Base-by-base conservation (phyloP, 2,113 vertebrate genomes). In the Andinoacara biseriatus region DNA sequence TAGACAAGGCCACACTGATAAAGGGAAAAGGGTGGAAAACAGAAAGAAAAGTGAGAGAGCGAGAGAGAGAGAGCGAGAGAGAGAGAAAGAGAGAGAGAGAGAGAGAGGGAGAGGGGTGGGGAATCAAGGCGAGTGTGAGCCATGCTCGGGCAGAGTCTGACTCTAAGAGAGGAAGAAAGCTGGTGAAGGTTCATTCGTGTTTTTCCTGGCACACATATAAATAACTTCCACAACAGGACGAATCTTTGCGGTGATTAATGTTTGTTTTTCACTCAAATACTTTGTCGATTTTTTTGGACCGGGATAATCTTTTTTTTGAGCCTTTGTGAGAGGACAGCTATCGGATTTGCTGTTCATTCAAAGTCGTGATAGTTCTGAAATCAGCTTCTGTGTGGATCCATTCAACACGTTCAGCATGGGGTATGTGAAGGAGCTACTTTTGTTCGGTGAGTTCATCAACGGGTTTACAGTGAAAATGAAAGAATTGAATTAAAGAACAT, bases 391-490 rank as follows among this genome's bases (percentile, higher is more conserved):
- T 69, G 13, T 72, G 84, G 49, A 10, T 58, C 11, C 22, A 72
- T 10, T 15, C 8, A 74, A 52, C 38, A 6, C 40, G 11, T 67
- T 61, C 40, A 74, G 76, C 67, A 93, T 93, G 92, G 84, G 46
- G 61, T 20, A 26, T 52, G 14, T 49, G 14, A 93, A 87, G 58
- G 74, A 49, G 20, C 58, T 92, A 2, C 56, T 91, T 43, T 33
- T 86, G 43, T 77, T 92, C 7, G 86, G 93, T 93, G 75, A 93
- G 93, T 93, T 65, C 52, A 61, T 85, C 29, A 81, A 46, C 78
- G 63, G 74, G 7, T 59, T 9, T 24, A 38, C 29, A 3, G 3
- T 65, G 67, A 29, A 69, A 0, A 69, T 0, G 5, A 52, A 49
- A 15, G 14, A 69, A 11, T 24, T 29, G 40, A 46, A 46, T 46